phyloP scores from a whole-genome alignment of 2,888 invertebrate species.

The Itoplectis maculator region DNA sequence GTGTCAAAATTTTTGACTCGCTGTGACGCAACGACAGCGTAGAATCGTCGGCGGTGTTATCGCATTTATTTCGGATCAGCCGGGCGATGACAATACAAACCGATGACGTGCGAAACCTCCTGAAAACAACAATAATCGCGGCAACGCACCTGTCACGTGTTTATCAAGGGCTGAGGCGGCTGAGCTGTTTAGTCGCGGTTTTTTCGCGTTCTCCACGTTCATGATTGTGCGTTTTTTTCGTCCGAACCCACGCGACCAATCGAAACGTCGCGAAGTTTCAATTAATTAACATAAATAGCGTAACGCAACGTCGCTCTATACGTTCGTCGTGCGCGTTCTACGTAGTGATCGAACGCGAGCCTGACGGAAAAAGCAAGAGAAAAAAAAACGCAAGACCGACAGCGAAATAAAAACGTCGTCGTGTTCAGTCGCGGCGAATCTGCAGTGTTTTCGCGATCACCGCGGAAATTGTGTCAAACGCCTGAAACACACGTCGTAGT shows the following conservation, averaged over 20 bases:
- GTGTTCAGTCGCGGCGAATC: constrained; percentile 16
- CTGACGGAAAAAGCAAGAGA: too few species aligned
- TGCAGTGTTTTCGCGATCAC: background rate
- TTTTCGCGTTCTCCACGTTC: constrained; percentile 55
- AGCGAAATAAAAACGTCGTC: background rate
- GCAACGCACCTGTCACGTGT: constrained; percentile 58
- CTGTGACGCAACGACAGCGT: constrained; percentile 18
- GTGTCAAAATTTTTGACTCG: background rate
- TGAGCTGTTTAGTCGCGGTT: constrained; percentile 46
- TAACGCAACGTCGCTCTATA: background rate
- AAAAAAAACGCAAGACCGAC: background rate
- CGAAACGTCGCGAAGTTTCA: background rate
- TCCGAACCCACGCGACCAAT: background rate
- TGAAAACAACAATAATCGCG: constrained; percentile 32
- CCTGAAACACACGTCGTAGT: constrained; percentile 57
- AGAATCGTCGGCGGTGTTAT: background rate
- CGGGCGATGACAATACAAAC: background rate
- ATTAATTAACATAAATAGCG: constrained; percentile 22
- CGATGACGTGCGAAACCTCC: background rate
- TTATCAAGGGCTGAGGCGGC: background rate
- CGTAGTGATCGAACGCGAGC: too few species aligned
- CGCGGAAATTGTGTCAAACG: constrained; percentile 7
- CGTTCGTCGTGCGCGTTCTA: too few species aligned
- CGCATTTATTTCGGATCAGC: background rate
- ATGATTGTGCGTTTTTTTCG: constrained; percentile 27